Percentiles rank a stretch among this genome's conserved stretches.
Evolutionary conservation across 2,888 invertebrate species (phyloP).

Genomic region (Philaethria dido): DNA sequence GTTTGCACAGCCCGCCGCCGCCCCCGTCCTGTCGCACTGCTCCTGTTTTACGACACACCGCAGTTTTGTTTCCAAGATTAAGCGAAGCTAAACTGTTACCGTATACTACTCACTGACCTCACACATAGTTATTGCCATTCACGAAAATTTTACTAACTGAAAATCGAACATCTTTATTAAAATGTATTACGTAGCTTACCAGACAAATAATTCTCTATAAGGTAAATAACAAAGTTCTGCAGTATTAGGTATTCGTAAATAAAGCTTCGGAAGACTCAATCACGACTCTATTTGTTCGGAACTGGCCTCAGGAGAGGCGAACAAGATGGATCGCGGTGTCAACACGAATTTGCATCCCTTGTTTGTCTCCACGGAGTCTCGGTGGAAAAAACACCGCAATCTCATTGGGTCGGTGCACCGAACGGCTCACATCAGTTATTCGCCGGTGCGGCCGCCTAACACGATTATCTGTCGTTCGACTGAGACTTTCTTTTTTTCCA

Average conservation of each 20-base stretch:
- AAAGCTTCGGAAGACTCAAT: constrained; percentile 70
- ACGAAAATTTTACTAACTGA: background rate
- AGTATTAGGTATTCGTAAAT: constrained; percentile 41
- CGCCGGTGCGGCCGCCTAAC: constrained; percentile 78
- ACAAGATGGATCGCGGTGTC: constrained; percentile 83
- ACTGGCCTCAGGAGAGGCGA: constrained; percentile 78
- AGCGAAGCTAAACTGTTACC: constrained; percentile 73
- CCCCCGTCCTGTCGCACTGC: constrained; percentile 47
- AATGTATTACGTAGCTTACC: background rate
- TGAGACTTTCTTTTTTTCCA: constrained; percentile 78
- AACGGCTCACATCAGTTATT: constrained; percentile 75
- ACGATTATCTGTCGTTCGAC: constrained; percentile 82
- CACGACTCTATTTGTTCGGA: constrained; percentile 77
- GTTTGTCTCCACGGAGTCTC: constrained; percentile 78
- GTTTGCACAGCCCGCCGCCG: constrained; percentile 64
- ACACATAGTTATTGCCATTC: constrained; percentile 61
- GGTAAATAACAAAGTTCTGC: background rate
- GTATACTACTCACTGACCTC: constrained; percentile 64
- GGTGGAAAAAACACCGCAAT: constrained; percentile 81
- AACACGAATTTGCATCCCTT: constrained; percentile 84
- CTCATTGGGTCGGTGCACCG: constrained; percentile 79
- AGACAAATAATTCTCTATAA: background rate
- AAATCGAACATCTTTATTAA: no score
- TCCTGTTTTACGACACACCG: constrained; percentile 69
- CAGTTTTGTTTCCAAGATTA: constrained; percentile 76